Conservation (phyloP, 2,888 invertebrate species). For the Ellobium chinense region DNA sequence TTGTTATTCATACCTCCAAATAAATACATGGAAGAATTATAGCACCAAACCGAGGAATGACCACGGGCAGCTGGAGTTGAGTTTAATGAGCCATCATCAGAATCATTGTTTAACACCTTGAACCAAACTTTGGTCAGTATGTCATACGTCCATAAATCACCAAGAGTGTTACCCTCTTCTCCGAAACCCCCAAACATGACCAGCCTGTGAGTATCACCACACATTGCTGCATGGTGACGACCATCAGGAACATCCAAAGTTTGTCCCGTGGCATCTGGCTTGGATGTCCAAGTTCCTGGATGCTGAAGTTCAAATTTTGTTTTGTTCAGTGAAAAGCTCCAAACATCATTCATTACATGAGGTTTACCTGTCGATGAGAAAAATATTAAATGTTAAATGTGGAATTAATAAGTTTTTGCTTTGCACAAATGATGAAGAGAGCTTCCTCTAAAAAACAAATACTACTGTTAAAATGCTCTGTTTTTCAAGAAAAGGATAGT, state of each 20-base stretch:
- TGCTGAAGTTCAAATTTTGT: conserved; percentile 57
- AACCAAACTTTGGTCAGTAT: conserved; percentile 45
- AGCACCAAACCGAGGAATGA: conserved; percentile 68
- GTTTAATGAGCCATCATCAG: background rate
- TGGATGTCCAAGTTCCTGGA: conserved; percentile 51
- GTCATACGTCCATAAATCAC: conserved; percentile 69
- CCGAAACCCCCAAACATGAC: conserved; percentile 69
- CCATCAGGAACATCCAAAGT: conserved; percentile 48
- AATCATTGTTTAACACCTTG: background rate
- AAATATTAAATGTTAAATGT: too few species aligned
- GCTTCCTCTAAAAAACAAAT: too few species aligned
- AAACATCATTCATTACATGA: conserved; percentile 64
- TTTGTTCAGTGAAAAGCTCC: conserved; percentile 55
- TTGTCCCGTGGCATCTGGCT: background rate
- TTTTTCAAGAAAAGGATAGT: too few species aligned
- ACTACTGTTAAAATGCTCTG: too few species aligned
- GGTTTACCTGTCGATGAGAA: conserved; percentile 47
- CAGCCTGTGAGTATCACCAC: conserved; percentile 59
- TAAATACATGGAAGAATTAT: conserved; percentile 54
- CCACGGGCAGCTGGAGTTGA: conserved; percentile 49
- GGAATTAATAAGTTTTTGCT: too few species aligned
- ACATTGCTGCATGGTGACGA: conserved; percentile 62
- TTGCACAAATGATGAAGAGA: too few species aligned
- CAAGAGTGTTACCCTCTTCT: conserved; percentile 54
- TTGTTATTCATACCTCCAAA: conserved; percentile 64